Evolutionary conservation across 2,113 vertebrate genomes (phyloP).

Genomic region (Columbina picui): DNA sequence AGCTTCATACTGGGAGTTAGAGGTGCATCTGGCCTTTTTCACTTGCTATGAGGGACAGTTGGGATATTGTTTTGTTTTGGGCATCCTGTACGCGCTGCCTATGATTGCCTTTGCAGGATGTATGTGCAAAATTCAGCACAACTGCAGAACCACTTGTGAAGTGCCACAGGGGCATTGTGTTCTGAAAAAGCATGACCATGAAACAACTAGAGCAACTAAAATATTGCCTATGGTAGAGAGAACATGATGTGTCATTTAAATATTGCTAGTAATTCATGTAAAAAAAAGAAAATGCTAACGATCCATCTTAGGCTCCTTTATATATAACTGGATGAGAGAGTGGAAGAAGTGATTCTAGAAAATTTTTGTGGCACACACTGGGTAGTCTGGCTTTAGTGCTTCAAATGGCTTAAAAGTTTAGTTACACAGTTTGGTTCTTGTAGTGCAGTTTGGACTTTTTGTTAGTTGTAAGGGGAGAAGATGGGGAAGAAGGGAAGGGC

Average conservation of each 20-base stretch:
- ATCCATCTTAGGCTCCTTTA: rapidly evolving
- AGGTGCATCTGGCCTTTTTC: neutral
- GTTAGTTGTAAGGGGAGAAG: neutral
- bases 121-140: neutral
- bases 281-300: neutral
- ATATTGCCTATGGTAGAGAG: neutral
- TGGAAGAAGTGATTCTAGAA: neutral
- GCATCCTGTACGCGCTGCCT: neutral
- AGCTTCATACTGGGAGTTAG: neutral
- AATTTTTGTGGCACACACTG: neutral
- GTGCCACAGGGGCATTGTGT: neutral
- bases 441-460: neutral
- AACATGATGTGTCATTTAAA: neutral
- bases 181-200: neutral
- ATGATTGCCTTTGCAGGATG: neutral
- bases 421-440: neutral
- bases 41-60: neutral
- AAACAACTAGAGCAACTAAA: neutral
- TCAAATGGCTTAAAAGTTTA: neutral
- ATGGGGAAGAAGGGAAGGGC: neutral
- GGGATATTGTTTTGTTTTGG: neutral
- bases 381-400: neutral
- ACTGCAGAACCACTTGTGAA: neutral
- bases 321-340: neutral
- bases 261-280: neutral